Conservation (phyloP, 2,888 invertebrate genomes). For the Trachelus iudaicus region DNA sequence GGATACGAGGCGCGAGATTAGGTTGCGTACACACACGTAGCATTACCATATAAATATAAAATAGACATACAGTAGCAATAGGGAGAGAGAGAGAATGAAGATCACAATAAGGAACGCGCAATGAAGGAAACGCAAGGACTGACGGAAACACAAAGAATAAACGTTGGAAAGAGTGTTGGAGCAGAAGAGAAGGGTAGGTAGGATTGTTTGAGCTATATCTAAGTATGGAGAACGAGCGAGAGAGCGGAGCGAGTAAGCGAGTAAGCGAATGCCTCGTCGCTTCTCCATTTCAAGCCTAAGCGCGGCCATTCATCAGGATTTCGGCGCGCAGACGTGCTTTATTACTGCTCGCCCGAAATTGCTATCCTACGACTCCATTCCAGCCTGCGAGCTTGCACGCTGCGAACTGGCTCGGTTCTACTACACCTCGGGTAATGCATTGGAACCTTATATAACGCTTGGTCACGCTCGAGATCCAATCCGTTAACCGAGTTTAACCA, state of each 20-base stretch:
- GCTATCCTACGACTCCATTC: conserved; percentile 67
- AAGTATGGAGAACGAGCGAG: conserved; percentile 16
- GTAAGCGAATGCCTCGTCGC: conserved; percentile 62
- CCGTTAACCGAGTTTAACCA: conserved; percentile 54
- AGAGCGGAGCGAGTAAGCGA: conserved; percentile 35
- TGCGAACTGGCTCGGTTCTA: conserved; percentile 38
- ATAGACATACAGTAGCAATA: conserved; percentile 12
- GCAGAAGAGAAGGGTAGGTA: neutral
- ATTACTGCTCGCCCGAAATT: conserved; percentile 66
- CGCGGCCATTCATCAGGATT: conserved; percentile 66
- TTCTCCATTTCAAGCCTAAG: conserved; percentile 67
- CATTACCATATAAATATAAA: neutral
- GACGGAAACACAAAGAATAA: neutral
- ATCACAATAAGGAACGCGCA: neutral
- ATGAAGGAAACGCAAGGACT: neutral
- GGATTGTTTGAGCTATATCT: neutral
- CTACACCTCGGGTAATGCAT: conserved; percentile 54
- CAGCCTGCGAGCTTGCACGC: conserved; percentile 40
- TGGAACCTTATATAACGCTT: conserved; percentile 59
- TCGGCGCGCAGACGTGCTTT: conserved; percentile 66
- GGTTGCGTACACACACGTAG: conserved; percentile 15
- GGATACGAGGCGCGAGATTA: conserved; percentile 28
- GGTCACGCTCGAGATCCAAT: conserved; percentile 50
- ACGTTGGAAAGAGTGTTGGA: neutral
- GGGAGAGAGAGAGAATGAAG: neutral